Evolutionary conservation across 1,140 invertebrate species (phyloP), one percentile per base, ranked within the genome.

Genomic region (Drepana arcuata): DNA sequence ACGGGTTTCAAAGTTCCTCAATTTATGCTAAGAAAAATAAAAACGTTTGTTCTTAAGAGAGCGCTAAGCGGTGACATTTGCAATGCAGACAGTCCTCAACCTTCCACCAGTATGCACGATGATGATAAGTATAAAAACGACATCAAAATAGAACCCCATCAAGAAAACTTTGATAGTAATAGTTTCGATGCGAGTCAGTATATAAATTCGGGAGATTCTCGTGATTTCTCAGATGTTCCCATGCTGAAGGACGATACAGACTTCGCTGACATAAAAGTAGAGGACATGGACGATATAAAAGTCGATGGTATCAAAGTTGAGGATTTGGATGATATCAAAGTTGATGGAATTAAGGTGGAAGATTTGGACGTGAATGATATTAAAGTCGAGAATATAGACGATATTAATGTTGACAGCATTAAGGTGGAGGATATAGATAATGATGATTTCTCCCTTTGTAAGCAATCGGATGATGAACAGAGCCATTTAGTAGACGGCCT

Each of bases 1-100:
- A 86, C 87, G 30, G 91, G 91, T 1, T 93, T 93, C 66, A 87
- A 87, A 64, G 89, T 89, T 1, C 91, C 92, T 12, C 85, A 87
- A 4, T 90, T 89, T 70, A 91, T 93, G 85, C 52, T 91, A 6
- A 83, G 86, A 40, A 93, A 93, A 78, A 91, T 93, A 33, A 86
- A 86, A 41, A 63, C 78, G 1, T 88, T 86, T 59, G 80, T 88
- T 32, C 68, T 84, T 29, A 79, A 70, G 42, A 55, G 63, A 41
- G 47, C 54, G 1, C 34, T 77, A 2, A 74, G 63, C 46, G 70
- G 63, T 0, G 75, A 80, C 16, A 33, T 69, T 1, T 55, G 53
- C 15, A 70, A 62, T 37, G 62, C 56, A 0, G 60, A 71, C 13
- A 83, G 78, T 36, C 78, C 78, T 1, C 68, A 71, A 48, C 65